Evolutionary conservation across 2,113 vertebrate species (phyloP).

Genomic region (Galbula dea): DNA sequence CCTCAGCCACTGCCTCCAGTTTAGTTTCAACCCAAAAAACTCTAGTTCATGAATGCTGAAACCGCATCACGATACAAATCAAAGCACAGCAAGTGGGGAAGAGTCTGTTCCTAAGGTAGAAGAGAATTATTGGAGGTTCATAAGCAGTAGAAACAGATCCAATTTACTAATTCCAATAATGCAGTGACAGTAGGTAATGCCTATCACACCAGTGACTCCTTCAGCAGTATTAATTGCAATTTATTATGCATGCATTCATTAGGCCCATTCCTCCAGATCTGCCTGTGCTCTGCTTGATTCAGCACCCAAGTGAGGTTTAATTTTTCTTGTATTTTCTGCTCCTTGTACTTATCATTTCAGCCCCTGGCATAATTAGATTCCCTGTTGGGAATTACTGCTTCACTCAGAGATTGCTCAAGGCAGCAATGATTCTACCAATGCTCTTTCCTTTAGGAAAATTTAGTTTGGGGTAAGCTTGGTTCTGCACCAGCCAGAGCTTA

Average conservation of each 20-base stretch:
- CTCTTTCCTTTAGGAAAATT: not conserved
- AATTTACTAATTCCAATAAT: not conserved
- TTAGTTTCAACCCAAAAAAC: not conserved
- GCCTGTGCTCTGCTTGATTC: conserved; percentile 26
- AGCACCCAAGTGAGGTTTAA: not conserved
- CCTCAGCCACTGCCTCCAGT: not conserved
- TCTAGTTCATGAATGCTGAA: not conserved
- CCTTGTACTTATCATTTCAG: not conserved
- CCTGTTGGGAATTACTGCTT: not conserved
- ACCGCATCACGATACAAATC: not conserved
- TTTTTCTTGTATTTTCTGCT: conserved; percentile 11
- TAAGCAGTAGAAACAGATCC: not conserved
- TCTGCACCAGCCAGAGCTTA: not conserved
- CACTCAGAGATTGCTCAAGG: not conserved
- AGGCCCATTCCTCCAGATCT: not conserved
- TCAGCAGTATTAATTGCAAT: not conserved
- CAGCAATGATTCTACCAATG: not conserved
- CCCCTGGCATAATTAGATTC: conserved; percentile 10
- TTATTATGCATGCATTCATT: conserved; percentile 23
- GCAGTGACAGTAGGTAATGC: not conserved
- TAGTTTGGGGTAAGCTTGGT: not conserved
- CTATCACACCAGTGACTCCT: not conserved
- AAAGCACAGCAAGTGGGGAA: not conserved
- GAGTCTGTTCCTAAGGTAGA: not conserved
- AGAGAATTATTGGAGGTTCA: not conserved